A percentile compares a stretch with the other conserved stretches of the same genome.
These are phyloP conservation scores for Sciurus carolinensis DNA, from an alignment of 2,797 vertebrate species.

Conservation along the genomic window DNA sequence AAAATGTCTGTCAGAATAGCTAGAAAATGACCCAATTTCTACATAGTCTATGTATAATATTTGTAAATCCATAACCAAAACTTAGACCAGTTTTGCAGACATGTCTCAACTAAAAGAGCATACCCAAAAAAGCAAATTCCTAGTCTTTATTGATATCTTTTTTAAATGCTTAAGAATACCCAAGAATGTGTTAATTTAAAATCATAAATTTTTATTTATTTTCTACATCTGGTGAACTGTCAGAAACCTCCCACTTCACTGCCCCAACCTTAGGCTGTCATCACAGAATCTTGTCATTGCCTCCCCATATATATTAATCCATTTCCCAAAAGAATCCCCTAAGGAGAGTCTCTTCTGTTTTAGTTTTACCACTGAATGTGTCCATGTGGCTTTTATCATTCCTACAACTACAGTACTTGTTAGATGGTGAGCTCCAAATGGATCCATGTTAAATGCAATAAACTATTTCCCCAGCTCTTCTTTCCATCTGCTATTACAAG, in stretches of 20 bases:
- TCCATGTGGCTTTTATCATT: neutral
- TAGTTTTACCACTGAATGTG: neutral
- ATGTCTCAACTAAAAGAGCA: neutral
- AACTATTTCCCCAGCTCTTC: neutral
- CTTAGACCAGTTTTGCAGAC: neutral
- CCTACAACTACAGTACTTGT: neutral
- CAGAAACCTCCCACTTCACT: neutral
- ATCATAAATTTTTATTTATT: neutral
- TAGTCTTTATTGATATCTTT: neutral
- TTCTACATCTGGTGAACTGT: neutral
- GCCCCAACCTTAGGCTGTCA: neutral
- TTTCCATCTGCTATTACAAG: neutral
- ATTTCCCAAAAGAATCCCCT: neutral
- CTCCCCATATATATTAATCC: neutral
- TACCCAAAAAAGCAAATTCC: neutral
- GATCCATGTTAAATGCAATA: neutral
- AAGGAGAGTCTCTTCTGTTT: neutral
- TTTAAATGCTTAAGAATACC: neutral
- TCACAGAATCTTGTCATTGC: neutral
- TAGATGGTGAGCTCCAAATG: neutral
- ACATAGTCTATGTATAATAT: neutral
- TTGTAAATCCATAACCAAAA: neutral
- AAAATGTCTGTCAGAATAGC: neutral
- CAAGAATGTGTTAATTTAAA: neutral
- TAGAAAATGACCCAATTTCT: neutral